These are phyloP conservation scores for Oceanodroma leucorhoa DNA, from an alignment of 2,797 vertebrate species.

Conservation along the genomic window DNA sequence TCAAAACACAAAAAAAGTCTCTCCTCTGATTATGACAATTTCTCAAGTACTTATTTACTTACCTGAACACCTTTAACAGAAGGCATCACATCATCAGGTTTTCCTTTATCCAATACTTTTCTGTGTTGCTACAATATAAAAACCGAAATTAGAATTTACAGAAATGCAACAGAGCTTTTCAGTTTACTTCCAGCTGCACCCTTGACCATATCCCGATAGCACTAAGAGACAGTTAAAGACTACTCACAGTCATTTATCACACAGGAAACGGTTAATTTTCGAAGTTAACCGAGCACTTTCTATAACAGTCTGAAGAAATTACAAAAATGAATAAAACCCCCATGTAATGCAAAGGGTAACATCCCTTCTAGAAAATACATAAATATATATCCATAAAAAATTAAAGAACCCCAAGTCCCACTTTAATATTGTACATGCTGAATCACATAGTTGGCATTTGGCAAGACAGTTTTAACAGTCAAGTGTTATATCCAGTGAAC, in stretches of 20 bases:
- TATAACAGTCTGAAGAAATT: background rate
- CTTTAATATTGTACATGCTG: background rate
- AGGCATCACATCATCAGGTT: conserved; percentile 97
- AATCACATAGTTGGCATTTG: background rate
- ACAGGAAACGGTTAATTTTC: background rate
- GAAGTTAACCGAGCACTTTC: background rate
- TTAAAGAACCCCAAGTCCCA: rapidly evolving
- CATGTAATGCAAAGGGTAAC: background rate
- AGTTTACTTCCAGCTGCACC: background rate
- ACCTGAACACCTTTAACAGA: conserved; percentile 95
- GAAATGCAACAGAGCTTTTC: background rate
- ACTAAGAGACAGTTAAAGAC: background rate
- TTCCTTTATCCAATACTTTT: conserved; percentile 98
- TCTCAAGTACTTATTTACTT: conserved; percentile 13
- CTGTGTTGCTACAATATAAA: conserved; percentile 92
- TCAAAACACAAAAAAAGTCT: background rate
- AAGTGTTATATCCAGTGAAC: background rate
- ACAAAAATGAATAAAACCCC: background rate
- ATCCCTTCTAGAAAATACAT: background rate
- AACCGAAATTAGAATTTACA: background rate
- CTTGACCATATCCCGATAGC: rapidly evolving
- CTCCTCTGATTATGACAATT: background rate
- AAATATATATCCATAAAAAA: rapidly evolving
- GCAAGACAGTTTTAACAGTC: background rate
- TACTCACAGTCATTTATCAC: background rate